Evolutionary conservation across 2,797 vertebrate genomes (phyloP), one percentile per base, ranked within the genome.

Genomic region (Spinus olivaceus): DNA sequence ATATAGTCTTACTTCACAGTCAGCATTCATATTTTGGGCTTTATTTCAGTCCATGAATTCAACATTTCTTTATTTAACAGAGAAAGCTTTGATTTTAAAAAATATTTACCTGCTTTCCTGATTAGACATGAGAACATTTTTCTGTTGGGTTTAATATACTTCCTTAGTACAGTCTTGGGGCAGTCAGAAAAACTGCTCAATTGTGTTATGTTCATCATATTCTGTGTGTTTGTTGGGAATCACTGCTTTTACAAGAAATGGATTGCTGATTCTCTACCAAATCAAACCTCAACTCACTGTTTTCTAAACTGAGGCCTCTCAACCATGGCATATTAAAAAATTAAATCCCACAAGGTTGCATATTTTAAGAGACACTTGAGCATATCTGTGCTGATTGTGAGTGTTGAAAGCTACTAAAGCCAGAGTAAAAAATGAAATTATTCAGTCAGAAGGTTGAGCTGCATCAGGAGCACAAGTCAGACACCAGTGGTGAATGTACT

Each of bases 281-380:
- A 79, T 49, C 54, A 46, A 72, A 60, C 32, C 64, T 85, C 42
- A 51, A 25, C 73, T 91, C 57, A 15, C 32, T 70, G 44, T 20
- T 53, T 33, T 50, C 30, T 60, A n/a, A 69, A 50, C 41, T 56
- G 46, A 72, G 32, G 8, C 59, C 24, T 76, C 49, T 72, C 46
- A 49, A 27, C 28, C 35, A 4, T 1, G 9, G 21, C 56, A 9
- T 6, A 7, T 44, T 61, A 41, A 37, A 87, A 41, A 22, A 39
- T 39, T 9, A 49, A 32, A 11, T 32, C 33, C 27, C 12, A 2
- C 46, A 14, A 14, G 17, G 4, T 11, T 39, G 3, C 2, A 0
- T 32, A 3, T 78, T 86, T 69, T 27, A 65, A 42, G 39, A 84
- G 50, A 14, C 27, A 22, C 7, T 32, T 49, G 27, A 46, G 23